phyloP scores from a whole-genome alignment of 1,140 invertebrate genomes.

The Hirudo medicinalis region DNA sequence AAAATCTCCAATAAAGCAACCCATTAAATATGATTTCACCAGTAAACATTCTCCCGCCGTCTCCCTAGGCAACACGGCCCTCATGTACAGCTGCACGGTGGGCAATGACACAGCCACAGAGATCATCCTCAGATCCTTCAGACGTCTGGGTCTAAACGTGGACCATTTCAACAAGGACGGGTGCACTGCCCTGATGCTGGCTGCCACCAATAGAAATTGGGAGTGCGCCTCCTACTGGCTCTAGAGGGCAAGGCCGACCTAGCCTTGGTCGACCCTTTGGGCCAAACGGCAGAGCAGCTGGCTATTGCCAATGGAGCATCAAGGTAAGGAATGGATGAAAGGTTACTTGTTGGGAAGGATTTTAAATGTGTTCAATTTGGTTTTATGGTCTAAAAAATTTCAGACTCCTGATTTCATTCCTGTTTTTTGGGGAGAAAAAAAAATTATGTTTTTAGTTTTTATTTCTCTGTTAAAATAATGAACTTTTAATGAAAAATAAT shows the following conservation, averaged over 20 bases:
- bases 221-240: constrained; percentile 33
- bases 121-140: constrained; percentile 32
- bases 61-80: constrained; percentile 31
- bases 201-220: constrained; percentile 31
- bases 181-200: constrained; percentile 32
- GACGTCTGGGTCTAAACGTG: constrained; percentile 32
- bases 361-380: too few species aligned
- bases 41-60: too few species aligned
- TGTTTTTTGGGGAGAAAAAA: too few species aligned
- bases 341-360: too few species aligned
- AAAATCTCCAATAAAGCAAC: too few species aligned
- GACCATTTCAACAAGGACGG: constrained; percentile 34
- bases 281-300: constrained; percentile 27
- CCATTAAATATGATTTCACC: too few species aligned
- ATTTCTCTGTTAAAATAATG: too few species aligned
- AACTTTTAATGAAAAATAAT: too few species aligned
- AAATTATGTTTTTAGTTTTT: too few species aligned
- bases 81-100: constrained; percentile 34
- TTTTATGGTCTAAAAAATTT: too few species aligned
- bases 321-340: not conserved
- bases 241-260: constrained; percentile 32
- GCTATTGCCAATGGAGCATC: constrained; percentile 24
- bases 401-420: too few species aligned
- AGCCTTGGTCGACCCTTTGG: constrained; percentile 27
- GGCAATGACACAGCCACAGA: constrained; percentile 37